Conservation (phyloP, 2,888 invertebrate genomes). For the Melanotus villosus region DNA sequence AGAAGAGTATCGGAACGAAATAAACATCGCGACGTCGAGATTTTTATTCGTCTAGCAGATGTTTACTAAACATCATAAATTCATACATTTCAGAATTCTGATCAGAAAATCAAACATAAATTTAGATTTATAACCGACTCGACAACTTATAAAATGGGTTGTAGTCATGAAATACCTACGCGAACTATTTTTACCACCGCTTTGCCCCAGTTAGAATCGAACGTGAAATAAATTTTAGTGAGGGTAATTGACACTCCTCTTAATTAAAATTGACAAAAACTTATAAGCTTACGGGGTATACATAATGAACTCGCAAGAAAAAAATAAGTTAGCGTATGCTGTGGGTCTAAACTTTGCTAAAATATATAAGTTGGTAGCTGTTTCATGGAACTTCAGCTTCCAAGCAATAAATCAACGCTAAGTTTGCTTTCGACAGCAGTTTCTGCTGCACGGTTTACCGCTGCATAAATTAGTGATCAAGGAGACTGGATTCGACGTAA, state of each 20-base stretch:
- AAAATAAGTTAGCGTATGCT: conserved; percentile 40
- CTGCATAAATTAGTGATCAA: conserved; percentile 50
- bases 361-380: conserved; percentile 49
- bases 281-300: conserved; percentile 19
- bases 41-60: conserved; percentile 53
- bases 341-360: conserved; percentile 42
- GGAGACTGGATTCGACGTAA: conserved; percentile 48
- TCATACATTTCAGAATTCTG: conserved; percentile 53
- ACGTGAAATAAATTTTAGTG: conserved; percentile 6
- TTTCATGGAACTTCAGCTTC: conserved; percentile 47
- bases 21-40: conserved; percentile 38
- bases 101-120: conserved; percentile 55
- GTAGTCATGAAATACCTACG: conserved; percentile 39
- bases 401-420: conserved; percentile 48
- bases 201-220: background rate
- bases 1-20: conserved; percentile 29
- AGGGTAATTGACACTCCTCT: conserved; percentile 25
- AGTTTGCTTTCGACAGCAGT: conserved; percentile 50
- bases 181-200: conserved; percentile 1
- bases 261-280: conserved; percentile 40
- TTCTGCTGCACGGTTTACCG: conserved; percentile 49
- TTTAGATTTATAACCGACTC: conserved; percentile 55
- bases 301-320: conserved; percentile 30
- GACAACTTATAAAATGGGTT: conserved; percentile 46
- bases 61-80: conserved; percentile 57